Evolutionary conservation across 1,140 invertebrate genomes (phyloP).

Genomic region (Euura lappo): DNA sequence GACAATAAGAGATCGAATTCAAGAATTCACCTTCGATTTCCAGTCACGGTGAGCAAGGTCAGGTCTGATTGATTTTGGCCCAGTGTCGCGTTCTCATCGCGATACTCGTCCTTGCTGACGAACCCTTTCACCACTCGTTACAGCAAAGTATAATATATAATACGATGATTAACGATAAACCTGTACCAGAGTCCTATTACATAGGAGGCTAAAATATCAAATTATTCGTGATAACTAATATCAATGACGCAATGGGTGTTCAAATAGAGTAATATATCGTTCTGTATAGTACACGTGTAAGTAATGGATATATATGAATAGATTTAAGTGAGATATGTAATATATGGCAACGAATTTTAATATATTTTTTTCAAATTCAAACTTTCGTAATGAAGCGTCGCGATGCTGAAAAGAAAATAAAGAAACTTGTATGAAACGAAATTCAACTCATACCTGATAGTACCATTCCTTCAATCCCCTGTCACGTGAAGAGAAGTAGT

Average conservation of each 20-base stretch:
- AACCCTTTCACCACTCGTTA: neutral
- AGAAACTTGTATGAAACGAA: neutral
- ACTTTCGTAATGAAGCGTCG: neutral
- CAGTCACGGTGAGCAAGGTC: neutral
- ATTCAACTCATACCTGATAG: neutral
- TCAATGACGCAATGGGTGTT: too few species aligned
- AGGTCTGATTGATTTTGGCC: neutral
- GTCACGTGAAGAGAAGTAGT: too few species aligned
- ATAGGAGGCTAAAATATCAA: neutral
- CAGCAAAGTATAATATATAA: neutral
- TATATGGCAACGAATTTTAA: neutral
- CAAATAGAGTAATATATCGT: neutral
- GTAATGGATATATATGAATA: neutral
- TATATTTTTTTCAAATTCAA: neutral
- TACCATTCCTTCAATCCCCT: too few species aligned
- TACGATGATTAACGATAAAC: neutral
- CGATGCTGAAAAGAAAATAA: neutral
- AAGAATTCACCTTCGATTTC: neutral
- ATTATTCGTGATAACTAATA: too few species aligned
- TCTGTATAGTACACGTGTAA: neutral
- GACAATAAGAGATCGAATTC: neutral
- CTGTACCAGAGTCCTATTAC: neutral
- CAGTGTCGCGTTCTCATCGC: neutral
- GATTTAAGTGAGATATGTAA: neutral
- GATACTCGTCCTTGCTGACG: neutral